phyloP scores from a whole-genome alignment of 2,888 invertebrate species.

The Zhuqinia jingwanae region DNA sequence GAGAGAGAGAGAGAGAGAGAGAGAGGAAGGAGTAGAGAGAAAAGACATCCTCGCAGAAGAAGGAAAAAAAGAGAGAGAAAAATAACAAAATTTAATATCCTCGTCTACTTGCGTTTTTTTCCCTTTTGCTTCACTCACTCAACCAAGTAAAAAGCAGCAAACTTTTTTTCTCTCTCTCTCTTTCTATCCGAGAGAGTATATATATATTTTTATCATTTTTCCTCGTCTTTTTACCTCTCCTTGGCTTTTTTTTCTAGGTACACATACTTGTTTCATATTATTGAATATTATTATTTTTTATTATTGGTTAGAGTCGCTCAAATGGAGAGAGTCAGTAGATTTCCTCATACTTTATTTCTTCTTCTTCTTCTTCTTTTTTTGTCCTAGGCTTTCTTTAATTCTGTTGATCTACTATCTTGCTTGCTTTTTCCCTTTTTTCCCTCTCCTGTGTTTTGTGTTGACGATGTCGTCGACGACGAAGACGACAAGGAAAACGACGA shows the following conservation, averaged over 20 bases:
- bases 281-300: constrained; percentile 68
- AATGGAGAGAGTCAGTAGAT: constrained; percentile 40
- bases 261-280: constrained; percentile 62
- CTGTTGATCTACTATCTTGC: constrained; percentile 68
- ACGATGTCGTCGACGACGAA: neutral
- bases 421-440: constrained; percentile 40
- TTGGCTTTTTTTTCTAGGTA: constrained; percentile 34
- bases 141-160: too few relatives aligned
- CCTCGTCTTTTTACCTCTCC: constrained; percentile 49
- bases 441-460: constrained; percentile 25
- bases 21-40: neutral
- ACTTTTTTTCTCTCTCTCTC: too few relatives aligned
- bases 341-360: constrained; percentile 42
- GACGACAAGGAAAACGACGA: too few relatives aligned
- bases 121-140: constrained; percentile 58
- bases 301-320: constrained; percentile 57
- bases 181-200: too few relatives aligned
- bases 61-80: constrained; percentile 50
- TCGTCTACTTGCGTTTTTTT: constrained; percentile 34
- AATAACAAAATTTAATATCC: constrained; percentile 71
- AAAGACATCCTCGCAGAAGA: constrained; percentile 22
- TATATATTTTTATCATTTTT: constrained; percentile 55
- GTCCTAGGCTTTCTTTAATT: constrained; percentile 67
- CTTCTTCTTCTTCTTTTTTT: too few relatives aligned
- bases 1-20: constrained; percentile 15